phyloP scores from a whole-genome alignment of 2,113 vertebrate species.

The Syrmaticus mikado region DNA sequence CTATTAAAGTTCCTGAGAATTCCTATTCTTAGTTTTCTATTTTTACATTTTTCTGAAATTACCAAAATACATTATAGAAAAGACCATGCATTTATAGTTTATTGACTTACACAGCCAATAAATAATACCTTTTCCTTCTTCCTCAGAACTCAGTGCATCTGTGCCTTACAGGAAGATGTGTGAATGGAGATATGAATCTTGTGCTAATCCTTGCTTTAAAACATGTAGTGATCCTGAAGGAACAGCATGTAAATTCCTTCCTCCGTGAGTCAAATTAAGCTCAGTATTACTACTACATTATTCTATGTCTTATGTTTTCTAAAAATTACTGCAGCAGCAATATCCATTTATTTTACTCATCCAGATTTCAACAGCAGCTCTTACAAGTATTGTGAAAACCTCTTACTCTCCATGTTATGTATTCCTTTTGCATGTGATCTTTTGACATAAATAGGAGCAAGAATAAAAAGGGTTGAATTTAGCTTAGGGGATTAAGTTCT shows the following conservation, averaged over 20 bases:
- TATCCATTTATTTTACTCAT: not conserved
- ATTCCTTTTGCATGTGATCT: not conserved
- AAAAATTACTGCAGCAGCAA: not conserved
- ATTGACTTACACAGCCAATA: not conserved
- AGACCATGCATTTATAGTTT: not conserved
- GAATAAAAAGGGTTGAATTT: not conserved
- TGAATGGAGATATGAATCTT: constrained; percentile 95
- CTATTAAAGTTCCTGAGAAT: not conserved
- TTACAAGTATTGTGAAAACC: not conserved
- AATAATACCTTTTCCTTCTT: not conserved
- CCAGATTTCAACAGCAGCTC: not conserved
- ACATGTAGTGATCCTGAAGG: constrained; percentile 92
- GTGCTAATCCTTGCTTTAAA: constrained; percentile 91
- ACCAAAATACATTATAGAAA: not conserved
- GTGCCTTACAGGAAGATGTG: constrained; percentile 96
- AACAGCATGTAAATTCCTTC: constrained; percentile 89
- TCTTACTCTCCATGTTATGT: not conserved
- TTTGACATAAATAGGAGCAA: not conserved
- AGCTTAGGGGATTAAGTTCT: not conserved
- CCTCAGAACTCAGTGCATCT: constrained; percentile 87
- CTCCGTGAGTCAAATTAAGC: constrained; percentile 84
- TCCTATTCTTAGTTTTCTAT: not conserved
- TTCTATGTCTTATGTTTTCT: not conserved
- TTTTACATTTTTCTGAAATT: not conserved
- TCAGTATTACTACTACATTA: not conserved